Percentiles rank a stretch among this genome's conserved stretches.
These are phyloP conservation scores for Dromas ardeola DNA, from an alignment of 2,113 vertebrate species.

Conservation along the genomic window DNA sequence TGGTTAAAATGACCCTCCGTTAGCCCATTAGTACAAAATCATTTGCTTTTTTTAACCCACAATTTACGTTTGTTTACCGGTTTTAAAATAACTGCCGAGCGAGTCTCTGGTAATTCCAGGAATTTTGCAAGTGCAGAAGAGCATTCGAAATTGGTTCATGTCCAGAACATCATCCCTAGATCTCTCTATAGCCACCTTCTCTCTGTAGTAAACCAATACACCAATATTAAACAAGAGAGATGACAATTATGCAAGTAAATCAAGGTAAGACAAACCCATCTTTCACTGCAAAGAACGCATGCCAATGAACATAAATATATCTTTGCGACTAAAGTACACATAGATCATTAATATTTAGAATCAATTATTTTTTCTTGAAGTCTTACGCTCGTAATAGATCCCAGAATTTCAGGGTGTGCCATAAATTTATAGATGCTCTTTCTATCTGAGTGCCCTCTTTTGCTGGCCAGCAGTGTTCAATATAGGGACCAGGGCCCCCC, in stretches of 20 bases:
- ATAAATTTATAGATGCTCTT: conserved; percentile 82
- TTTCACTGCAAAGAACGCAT: not conserved
- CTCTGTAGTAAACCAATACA: conserved; percentile 73
- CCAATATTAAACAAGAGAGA: not conserved
- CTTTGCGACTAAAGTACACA: not conserved
- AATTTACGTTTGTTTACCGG: conserved; percentile 76
- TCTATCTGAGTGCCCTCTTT: conserved; percentile 86
- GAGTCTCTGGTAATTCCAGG: conserved; percentile 88
- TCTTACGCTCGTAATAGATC: conserved; percentile 87
- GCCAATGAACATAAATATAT: not conserved
- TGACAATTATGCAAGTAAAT: not conserved
- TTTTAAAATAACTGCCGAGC: conserved; percentile 86
- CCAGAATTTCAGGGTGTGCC: conserved; percentile 91
- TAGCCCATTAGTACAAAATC: not conserved
- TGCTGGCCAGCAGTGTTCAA: conserved; percentile 91
- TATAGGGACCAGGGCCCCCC: conserved; percentile 80
- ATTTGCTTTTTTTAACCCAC: not conserved
- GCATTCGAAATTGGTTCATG: conserved; percentile 92
- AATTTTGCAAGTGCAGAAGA: conserved; percentile 93
- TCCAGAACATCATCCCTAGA: conserved; percentile 79
- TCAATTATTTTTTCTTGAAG: not conserved
- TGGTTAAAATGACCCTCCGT: not conserved
- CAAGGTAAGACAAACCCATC: not conserved
- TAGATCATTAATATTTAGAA: not conserved
- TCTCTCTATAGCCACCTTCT: conserved; percentile 85